Base-by-base conservation (phyloP, 2,113 vertebrate genomes). In the Tursiops truncatus region DNA sequence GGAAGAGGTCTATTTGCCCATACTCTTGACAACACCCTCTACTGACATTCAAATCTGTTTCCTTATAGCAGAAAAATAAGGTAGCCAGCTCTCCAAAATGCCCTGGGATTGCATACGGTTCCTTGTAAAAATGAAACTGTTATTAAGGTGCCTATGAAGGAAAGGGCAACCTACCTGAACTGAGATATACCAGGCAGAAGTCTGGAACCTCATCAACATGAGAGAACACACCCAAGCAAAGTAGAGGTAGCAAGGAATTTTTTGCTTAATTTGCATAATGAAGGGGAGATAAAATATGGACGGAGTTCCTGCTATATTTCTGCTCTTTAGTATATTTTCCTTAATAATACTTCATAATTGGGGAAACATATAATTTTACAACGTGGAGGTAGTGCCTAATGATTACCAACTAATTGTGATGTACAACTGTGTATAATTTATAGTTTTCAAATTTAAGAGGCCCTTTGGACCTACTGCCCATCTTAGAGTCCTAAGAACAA, bases 191-290 rank as follows among this genome's bases (percentile, higher is more conserved):
- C 7, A 83, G 25, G 20, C 41, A 71, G 53, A 83, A 63, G 14
- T 80, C 47, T 83, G 50, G n/a, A 83, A 3, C 62, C 11, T 47
- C 67, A 79, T 21, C 4, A 70, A 67, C 63, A 89, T 47, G 31
- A 96, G 33, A 96, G 31, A 41, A 71, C 14, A 81, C 11, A 62
- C 6, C 8, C 20, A 58, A 36, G n/a, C 8, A 77, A 58, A 63
- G 50, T 18, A 86, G 11, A 74, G 36, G 47, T 41, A 87, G 23
- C 63, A 91, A 79, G 73, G 70, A 38, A 56, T 62, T 77, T 56
- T 80, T 74, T 93, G 23, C 21, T 94, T 94, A 73, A 91, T 92
- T 92, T 87, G 31, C 10, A 73, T 82, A 97, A 93, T 92, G 67
- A 86, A 47, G 20, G 63, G 68, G 60, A 91, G 17, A 65, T n/a